phyloP scores from a whole-genome alignment of 2,888 invertebrate species.

The Antitype chi region DNA sequence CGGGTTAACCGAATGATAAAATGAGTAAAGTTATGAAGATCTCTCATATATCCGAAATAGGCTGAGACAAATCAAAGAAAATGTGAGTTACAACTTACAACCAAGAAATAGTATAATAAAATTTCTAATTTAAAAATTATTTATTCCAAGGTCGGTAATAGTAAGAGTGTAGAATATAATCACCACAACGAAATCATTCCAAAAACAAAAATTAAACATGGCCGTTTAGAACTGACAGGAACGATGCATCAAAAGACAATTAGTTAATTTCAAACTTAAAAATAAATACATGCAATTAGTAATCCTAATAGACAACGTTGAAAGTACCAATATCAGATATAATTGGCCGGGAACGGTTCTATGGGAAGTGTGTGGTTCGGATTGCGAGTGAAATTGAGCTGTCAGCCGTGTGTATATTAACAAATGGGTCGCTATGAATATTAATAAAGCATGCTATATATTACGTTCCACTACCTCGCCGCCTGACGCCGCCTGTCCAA shows the following conservation, averaged over 20 bases:
- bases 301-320: constrained; percentile 60
- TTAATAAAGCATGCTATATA: constrained; percentile 83
- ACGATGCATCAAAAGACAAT: constrained; percentile 58
- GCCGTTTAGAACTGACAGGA: constrained; percentile 33
- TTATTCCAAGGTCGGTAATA: constrained; percentile 12
- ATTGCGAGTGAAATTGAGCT: constrained; percentile 86
- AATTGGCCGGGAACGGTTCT: constrained; percentile 72
- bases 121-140: background rate
- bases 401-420: constrained; percentile 87
- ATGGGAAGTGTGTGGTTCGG: constrained; percentile 74
- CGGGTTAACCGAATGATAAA: background rate
- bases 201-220: constrained; percentile 46
- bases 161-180: constrained; percentile 33
- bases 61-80: background rate
- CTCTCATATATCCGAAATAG: background rate
- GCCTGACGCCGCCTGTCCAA: constrained; percentile 60
- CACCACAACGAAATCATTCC: background rate
- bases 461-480: constrained; percentile 73
- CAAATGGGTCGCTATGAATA: constrained; percentile 88
- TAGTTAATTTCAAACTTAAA: constrained; percentile 48
- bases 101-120: background rate
- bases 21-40: background rate
- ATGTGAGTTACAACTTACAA: background rate
- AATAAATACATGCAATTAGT: constrained; percentile 61
- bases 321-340: constrained; percentile 70